Evolutionary conservation across 2,113 vertebrate species (phyloP).

Genomic region (Seriola quinqueradiata): DNA sequence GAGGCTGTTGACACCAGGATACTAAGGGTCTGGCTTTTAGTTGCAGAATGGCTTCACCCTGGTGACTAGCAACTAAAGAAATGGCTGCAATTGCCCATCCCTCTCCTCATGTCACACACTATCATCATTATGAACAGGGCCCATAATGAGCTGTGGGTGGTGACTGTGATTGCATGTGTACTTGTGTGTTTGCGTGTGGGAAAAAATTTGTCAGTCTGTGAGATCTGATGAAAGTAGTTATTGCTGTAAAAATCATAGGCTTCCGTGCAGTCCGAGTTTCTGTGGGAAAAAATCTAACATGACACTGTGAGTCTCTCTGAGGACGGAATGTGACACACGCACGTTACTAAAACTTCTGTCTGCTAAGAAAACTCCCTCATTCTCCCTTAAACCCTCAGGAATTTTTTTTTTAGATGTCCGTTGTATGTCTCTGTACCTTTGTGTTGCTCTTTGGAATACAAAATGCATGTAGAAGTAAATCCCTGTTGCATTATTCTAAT

Average conservation of each 20-base stretch:
- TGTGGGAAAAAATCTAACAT: constrained; percentile 50
- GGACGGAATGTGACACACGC: constrained; percentile 72
- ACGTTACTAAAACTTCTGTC: constrained; percentile 54
- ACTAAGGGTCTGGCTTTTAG: constrained; percentile 72
- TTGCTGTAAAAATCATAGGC: background rate
- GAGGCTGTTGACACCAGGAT: constrained; percentile 75
- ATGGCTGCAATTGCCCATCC: constrained; percentile 44
- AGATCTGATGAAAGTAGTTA: background rate
- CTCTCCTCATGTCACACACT: constrained; percentile 37
- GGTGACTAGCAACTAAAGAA: constrained; percentile 59
- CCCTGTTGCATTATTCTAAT: constrained; percentile 77
- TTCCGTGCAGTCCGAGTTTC: constrained; percentile 5
- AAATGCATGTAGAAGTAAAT: constrained; percentile 48
- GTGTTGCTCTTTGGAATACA: constrained; percentile 30
- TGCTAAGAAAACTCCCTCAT: constrained; percentile 30
- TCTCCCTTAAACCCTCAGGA: background rate
- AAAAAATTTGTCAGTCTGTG: background rate
- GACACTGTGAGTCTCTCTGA: constrained; percentile 59
- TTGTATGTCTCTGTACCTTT: background rate
- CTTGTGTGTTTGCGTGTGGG: constrained; percentile 11
- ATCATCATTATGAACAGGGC: constrained; percentile 41
- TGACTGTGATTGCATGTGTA: constrained; percentile 41
- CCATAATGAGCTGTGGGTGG: constrained; percentile 28
- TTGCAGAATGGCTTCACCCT: constrained; percentile 55
- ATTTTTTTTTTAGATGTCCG: background rate